phyloP scores from a whole-genome alignment of 2,113 vertebrate species.

The Zapus hudsonius region DNA sequence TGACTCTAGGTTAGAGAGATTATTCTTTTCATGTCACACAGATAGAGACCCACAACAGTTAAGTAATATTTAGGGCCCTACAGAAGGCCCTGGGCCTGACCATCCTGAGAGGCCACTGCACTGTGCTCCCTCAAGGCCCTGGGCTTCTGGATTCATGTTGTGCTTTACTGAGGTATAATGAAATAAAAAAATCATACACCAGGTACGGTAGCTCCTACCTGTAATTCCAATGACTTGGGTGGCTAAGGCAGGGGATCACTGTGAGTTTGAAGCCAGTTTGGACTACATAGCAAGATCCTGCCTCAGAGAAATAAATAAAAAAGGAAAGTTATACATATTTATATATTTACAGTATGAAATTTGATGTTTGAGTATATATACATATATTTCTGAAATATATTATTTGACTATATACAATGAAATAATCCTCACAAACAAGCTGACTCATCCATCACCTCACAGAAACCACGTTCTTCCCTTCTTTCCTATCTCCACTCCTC shows the following conservation, averaged over 20 bases:
- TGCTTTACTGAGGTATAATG: neutral
- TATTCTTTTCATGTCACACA: neutral
- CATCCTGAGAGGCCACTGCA: too few species aligned
- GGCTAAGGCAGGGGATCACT: too few species aligned
- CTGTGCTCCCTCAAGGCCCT: neutral
- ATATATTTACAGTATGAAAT: neutral
- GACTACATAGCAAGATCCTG: too few species aligned
- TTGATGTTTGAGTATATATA: neutral
- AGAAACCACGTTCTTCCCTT: neutral
- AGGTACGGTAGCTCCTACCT: too few species aligned
- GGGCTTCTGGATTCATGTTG: neutral
- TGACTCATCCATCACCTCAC: neutral
- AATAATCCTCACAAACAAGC: neutral
- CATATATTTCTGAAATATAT: too few species aligned
- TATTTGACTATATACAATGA: neutral
- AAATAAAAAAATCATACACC: neutral
- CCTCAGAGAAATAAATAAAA: too few species aligned
- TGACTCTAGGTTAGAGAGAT: neutral
- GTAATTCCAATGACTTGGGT: too few species aligned
- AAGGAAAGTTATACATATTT: neutral
- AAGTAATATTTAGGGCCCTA: too few species aligned
- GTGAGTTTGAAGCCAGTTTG: too few species aligned
- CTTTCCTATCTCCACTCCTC: too few species aligned
- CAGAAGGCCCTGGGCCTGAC: too few species aligned
- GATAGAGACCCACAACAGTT: neutral